Base-by-base conservation (phyloP, 2,888 invertebrate genomes). In the Pandemis heparana region DNA sequence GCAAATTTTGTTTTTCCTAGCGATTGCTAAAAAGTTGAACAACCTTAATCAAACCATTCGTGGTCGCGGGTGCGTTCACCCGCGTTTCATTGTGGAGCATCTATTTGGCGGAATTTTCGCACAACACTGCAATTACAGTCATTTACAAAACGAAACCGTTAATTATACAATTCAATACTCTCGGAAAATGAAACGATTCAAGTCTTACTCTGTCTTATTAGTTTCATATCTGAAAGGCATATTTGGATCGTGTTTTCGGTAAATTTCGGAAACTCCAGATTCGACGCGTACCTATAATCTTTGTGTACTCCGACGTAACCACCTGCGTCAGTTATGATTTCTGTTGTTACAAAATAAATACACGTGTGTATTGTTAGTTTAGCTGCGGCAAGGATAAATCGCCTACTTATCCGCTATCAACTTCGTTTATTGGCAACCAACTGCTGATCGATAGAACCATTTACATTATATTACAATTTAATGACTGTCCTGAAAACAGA, bases 1-100 rank as follows among this genome's bases (percentile, higher is more conserved):
- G 70, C 65, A 74, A 70, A 61, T 65, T 56, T 38, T 9, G n/a
- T n/a, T 72, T 74, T 70, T 70, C 65, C 65, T 38, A 41, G 38
- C 64, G 61, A 67, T 23, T 53, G 82, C 81, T 83, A 85, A 84
- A 85, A 88, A 80, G 93, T 90, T 91, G 87, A 91, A 89, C 83
- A 87, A 92, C 91, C 92, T 88, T 85, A 83, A 84, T 83, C 81
- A 83, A 80, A 78, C 83, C 82, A 80, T 79, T 78, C 79, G 72
- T 73, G 61, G 70, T 83, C 75, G 70, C 43, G 82, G 87, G 85
- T 81, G 88, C 83, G 88, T 89, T 85, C 86, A 81, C 85, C 82
- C 82, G 77, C 75, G 81, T 89, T 92, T 18, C 7, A 51, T 71
- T 71, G 71, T 66, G 23, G 63, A 41, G 68, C 43, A 69, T 46